Evolutionary conservation across 1,140 invertebrate species (phyloP), one percentile per base, ranked within the genome.

Genomic region (Lordiphosa collinella): DNA sequence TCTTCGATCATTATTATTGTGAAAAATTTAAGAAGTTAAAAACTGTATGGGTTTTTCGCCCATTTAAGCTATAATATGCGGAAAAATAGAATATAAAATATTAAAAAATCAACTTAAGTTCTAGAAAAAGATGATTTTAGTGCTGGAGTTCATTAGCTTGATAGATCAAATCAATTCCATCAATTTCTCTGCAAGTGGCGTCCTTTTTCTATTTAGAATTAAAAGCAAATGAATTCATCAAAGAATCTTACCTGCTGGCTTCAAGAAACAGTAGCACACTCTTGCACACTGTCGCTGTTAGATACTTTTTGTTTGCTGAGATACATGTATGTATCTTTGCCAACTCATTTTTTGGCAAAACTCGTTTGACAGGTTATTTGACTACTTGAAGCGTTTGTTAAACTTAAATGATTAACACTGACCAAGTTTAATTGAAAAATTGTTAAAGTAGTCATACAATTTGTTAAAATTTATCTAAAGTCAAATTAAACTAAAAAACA

Each of bases 331-430:
- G 41, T 22, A 56, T 50, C 29, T 40, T 61, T 44, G n/a, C n/a
- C n/a, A n/a, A n/a, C n/a, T n/a, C n/a, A n/a, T 52, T 43, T 73
- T 79, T 67, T 46, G 74, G 43, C 74, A 73, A 62, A 78, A 78
- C 73, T 41, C 48, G 73, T 78, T 78, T 73, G 22, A 40, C 73
- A 64, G 63, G 67, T 78, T 72, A 40, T 37, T 37, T 25, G 12
- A 31, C 34, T n/a, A 6, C 4, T 35, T 49, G 34, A 11, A 46
- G 29, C 29, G 41, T 40, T 47, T 18, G 13, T 11, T 38, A 46
- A 44, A 35, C 22, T 32, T 35, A 29, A 8, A 29, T 37, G 41
- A 18, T 32, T 13, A 44, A 3, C 47, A 74, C 70, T 74, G 70
- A 74, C 70, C 70, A 74, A 74, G 38, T 63, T 41, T 61, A 74